phyloP scores from a whole-genome alignment of 2,797 vertebrate species.

The Momotus momota region DNA sequence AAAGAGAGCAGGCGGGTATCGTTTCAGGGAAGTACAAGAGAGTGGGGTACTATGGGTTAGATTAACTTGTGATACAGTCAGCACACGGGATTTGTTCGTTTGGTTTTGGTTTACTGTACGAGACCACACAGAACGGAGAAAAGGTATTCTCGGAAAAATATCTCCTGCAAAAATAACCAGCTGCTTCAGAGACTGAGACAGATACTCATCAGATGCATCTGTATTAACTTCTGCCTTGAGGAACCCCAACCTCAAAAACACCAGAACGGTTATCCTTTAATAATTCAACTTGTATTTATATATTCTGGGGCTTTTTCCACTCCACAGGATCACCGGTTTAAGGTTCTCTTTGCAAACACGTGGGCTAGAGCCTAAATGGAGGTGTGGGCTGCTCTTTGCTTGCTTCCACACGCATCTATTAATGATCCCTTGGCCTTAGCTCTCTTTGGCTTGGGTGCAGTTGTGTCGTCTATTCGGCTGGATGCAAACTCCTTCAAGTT shows the following conservation, averaged over 20 bases:
- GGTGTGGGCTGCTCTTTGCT: background rate
- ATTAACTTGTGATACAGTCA: background rate
- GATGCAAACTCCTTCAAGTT: background rate
- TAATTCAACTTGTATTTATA: background rate
- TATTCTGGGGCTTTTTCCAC: background rate
- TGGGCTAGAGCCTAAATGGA: background rate
- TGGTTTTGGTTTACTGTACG: background rate
- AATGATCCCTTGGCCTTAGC: background rate
- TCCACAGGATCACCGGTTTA: background rate
- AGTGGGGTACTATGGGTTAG: background rate
- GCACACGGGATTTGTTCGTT: background rate
- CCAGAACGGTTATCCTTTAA: background rate
- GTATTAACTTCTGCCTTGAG: background rate
- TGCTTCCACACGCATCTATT: background rate
- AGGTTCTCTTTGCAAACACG: background rate
- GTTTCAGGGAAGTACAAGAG: background rate
- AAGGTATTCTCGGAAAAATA: background rate
- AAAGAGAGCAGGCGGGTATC: background rate
- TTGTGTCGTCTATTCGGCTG: background rate
- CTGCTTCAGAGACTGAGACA: background rate
- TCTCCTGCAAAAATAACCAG: background rate
- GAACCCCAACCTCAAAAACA: background rate
- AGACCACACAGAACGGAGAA: background rate
- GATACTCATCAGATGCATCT: background rate
- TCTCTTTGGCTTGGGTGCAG: background rate